Conservation (phyloP, 1,140 invertebrate genomes). For the Colletes gigas region DNA sequence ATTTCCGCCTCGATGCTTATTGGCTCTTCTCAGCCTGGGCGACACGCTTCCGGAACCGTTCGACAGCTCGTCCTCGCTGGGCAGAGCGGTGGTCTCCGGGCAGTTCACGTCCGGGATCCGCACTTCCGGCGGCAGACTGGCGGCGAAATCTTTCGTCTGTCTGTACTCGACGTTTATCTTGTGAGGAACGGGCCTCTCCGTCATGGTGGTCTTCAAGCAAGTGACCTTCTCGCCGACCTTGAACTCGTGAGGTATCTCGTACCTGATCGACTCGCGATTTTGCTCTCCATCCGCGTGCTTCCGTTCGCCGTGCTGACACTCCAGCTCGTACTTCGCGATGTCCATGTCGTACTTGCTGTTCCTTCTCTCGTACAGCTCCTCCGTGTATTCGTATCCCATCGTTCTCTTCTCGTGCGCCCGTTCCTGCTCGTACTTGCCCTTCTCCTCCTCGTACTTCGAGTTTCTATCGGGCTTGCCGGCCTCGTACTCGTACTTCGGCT, state of each 20-base stretch:
- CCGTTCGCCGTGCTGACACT: conserved; percentile 53
- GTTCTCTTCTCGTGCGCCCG: conserved; percentile 59
- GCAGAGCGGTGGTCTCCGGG: conserved; percentile 77
- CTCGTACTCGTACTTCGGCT: conserved; percentile 66
- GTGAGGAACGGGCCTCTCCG: conserved; percentile 76
- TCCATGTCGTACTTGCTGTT: conserved; percentile 73
- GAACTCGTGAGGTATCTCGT: conserved; percentile 80
- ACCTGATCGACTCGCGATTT: conserved; percentile 62
- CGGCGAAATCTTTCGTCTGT: conserved; percentile 74
- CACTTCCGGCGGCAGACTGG: conserved; percentile 77
- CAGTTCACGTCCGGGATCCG: conserved; percentile 81
- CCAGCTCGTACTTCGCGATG: conserved; percentile 61
- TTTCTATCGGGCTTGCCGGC: conserved; percentile 60
- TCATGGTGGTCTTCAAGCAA: conserved; percentile 78
- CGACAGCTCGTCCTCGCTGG: conserved; percentile 83
- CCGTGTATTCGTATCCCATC: conserved; percentile 65
- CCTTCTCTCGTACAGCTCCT: conserved; percentile 71
- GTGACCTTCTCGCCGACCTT: conserved; percentile 82
- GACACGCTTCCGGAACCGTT: conserved; percentile 82
- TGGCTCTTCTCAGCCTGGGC: conserved; percentile 79
- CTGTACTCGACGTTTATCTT: conserved; percentile 81
- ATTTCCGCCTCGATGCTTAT: conserved; percentile 75
- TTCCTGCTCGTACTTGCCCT: conserved; percentile 36
- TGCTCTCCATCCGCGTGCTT: conserved; percentile 58
- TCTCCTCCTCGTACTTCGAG: conserved; percentile 70